These are phyloP conservation scores for Calidris pygmaea DNA, from an alignment of 2,113 vertebrate species.

Conservation along the genomic window DNA sequence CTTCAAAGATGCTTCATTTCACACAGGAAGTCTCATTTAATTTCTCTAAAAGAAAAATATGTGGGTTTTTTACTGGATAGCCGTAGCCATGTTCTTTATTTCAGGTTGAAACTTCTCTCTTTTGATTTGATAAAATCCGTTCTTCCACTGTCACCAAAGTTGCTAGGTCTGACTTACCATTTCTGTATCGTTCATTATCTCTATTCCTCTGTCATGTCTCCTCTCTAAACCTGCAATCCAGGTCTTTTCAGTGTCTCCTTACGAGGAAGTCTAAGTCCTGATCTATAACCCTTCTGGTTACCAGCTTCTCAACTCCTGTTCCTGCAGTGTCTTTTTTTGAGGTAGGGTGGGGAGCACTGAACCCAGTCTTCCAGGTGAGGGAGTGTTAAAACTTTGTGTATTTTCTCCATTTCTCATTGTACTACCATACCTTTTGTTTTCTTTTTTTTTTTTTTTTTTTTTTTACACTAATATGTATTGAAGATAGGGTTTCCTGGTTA, in stretches of 20 bases:
- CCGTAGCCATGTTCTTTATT: neutral
- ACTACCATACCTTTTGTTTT: neutral
- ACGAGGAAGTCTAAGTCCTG: slow-evolving; percentile 51
- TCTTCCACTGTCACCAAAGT: neutral
- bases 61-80: neutral
- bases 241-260: slow-evolving; percentile 59
- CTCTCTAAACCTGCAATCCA: slow-evolving; percentile 42
- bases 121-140: slow-evolving; percentile 1
- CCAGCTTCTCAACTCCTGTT: slow-evolving; percentile 59
- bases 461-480: neutral
- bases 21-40: neutral
- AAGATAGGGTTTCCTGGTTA: neutral
- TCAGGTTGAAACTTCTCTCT: neutral
- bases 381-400: slow-evolving; percentile 14
- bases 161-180: neutral
- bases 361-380: slow-evolving; percentile 60
- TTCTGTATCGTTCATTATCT: slow-evolving; percentile 51
- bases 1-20: neutral
- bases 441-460: neutral
- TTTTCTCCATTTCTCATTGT: slow-evolving; percentile 6
- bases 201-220: slow-evolving; percentile 58
- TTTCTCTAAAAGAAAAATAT: neutral
- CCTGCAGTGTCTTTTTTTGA: slow-evolving; percentile 64
- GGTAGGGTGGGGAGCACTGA: slow-evolving; percentile 58
- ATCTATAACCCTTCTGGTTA: slow-evolving; percentile 22